A percentile compares a stretch with the other conserved stretches of the same genome.
Conservation (phyloP, 1,140 invertebrate species). For the Gryllus bimaculatus region DNA sequence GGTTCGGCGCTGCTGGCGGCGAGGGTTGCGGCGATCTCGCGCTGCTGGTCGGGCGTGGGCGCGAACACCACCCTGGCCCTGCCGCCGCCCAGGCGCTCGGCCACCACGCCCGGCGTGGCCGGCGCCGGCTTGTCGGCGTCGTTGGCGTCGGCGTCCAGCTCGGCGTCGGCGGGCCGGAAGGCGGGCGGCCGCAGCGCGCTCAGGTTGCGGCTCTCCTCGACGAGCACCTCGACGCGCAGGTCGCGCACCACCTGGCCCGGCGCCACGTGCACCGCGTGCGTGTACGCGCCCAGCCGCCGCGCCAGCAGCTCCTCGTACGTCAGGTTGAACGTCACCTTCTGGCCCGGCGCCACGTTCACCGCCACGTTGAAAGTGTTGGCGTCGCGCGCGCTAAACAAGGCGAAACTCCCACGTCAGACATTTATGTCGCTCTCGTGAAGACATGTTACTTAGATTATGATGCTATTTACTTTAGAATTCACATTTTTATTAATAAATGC, state of each 20-base stretch:
- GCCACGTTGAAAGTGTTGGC: constrained; percentile 52
- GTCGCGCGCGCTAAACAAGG: constrained; percentile 43
- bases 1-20: no score
- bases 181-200: constrained; percentile 44
- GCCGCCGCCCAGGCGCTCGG: constrained; percentile 15
- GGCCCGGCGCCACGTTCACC: constrained; percentile 48
- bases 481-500: no score
- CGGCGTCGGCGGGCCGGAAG: constrained; percentile 44
- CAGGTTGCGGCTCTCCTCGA: constrained; percentile 46
- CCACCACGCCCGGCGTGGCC: constrained; percentile 20
- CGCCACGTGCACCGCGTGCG: constrained; percentile 49
- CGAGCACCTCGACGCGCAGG: constrained; percentile 45
- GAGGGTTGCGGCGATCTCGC: not conserved
- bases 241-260: constrained; percentile 46
- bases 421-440: no score
- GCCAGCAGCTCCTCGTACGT: constrained; percentile 54
- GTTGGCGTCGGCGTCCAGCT: constrained; percentile 40
- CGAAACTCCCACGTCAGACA: not conserved
- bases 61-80: constrained; percentile 24
- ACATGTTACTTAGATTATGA: not conserved
- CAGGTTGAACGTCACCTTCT: constrained; percentile 48
- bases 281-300: constrained; percentile 46
- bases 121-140: constrained; percentile 31
- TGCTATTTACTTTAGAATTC: not conserved
- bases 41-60: constrained; percentile 23